phyloP scores from a whole-genome alignment of 2,797 vertebrate species.

The Erithacus rubecula region DNA sequence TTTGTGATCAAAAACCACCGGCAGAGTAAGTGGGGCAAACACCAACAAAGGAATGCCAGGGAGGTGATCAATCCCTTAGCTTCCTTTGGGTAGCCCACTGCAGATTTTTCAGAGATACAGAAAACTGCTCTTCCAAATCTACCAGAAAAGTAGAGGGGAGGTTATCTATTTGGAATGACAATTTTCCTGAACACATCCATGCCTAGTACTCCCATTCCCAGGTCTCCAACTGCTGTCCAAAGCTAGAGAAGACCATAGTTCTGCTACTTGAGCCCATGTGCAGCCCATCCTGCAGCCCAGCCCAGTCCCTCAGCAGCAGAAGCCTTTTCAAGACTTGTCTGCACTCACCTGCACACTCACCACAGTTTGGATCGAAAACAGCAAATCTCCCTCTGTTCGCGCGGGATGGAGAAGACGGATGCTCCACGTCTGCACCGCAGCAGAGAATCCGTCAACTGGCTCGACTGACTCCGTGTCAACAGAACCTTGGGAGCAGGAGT shows the following conservation, averaged over 20 bases:
- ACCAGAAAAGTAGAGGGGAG: background rate
- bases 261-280: background rate
- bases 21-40: background rate
- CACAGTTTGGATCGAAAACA: background rate
- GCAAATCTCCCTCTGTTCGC: background rate
- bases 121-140: constrained; percentile 1
- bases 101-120: background rate
- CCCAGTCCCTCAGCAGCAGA: background rate
- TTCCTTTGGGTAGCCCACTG: background rate
- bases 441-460: background rate
- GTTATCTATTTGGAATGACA: background rate
- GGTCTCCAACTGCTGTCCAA: background rate
- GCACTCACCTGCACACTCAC: background rate
- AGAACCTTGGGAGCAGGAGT: background rate
- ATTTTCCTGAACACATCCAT: background rate
- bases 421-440: background rate
- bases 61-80: background rate
- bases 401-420: background rate
- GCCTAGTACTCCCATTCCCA: background rate
- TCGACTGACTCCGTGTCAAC: background rate
- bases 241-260: background rate
- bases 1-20: background rate
- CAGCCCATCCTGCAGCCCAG: background rate
- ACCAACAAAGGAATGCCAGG: background rate
- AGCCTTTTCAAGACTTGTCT: background rate